These are phyloP conservation scores for Antechinus stuartii DNA, from an alignment of 2,113 vertebrate genomes.

Conservation along the genomic window DNA sequence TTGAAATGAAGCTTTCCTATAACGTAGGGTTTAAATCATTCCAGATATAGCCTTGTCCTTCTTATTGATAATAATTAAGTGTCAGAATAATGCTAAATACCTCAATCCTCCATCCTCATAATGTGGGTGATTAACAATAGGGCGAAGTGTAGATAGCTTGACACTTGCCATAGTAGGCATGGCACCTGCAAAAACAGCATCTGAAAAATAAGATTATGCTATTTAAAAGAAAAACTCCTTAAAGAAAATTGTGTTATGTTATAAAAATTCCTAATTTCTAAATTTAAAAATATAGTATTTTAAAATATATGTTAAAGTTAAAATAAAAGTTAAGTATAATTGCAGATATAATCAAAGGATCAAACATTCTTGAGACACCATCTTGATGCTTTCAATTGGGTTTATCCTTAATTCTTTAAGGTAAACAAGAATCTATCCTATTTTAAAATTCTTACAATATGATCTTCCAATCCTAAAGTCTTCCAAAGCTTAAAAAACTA, in stretches of 20 bases:
- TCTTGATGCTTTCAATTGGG: not conserved
- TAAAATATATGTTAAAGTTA: not conserved
- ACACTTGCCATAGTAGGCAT: constrained; percentile 99
- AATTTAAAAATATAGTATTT: not conserved
- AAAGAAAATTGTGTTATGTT: not conserved
- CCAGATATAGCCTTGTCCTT: not conserved
- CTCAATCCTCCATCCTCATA: constrained; percentile 96
- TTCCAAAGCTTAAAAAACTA: not conserved
- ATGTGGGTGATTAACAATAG: constrained; percentile 97
- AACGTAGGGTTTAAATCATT: not conserved
- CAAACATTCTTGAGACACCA: not conserved
- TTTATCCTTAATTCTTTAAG: not conserved
- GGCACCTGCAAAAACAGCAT: constrained; percentile 95
- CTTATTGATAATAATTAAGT: not conserved
- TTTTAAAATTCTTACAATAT: not conserved
- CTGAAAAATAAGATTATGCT: constrained; percentile 80
- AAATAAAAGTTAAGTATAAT: not conserved
- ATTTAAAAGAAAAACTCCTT: not conserved
- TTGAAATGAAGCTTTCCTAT: not conserved
- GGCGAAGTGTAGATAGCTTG: constrained; percentile 93
- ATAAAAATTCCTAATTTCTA: not conserved
- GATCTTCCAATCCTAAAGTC: not conserved
- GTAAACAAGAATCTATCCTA: not conserved
- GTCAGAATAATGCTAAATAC: constrained; percentile 76
- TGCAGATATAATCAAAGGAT: not conserved